These are phyloP conservation scores for Procapra przewalskii DNA, from an alignment of 2,113 vertebrate genomes.

Conservation along the genomic window DNA sequence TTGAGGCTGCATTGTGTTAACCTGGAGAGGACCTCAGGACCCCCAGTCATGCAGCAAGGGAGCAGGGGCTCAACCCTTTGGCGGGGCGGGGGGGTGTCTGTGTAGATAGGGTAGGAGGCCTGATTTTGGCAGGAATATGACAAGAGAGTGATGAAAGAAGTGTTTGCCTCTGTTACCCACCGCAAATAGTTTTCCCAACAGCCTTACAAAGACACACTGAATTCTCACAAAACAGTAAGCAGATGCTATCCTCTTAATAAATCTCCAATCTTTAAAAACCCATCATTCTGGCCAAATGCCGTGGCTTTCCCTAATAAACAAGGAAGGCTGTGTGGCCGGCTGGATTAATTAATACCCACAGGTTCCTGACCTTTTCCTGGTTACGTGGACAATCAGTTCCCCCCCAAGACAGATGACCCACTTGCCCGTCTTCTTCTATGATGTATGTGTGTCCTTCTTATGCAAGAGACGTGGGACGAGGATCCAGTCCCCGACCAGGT, in stretches of 20 bases:
- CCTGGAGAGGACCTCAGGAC: background rate
- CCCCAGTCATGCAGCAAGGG: background rate
- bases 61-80: background rate
- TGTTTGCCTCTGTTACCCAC: background rate
- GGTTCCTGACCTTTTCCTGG: conserved; percentile 81
- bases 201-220: background rate
- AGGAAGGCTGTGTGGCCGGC: conserved; percentile 74
- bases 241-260: conserved; percentile 75
- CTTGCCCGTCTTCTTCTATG: conserved; percentile 61
- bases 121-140: background rate
- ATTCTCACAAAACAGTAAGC: conserved; percentile 61
- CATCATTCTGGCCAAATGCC: conserved; percentile 76
- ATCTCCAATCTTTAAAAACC: conserved; percentile 76
- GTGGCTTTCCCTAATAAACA: conserved; percentile 73
- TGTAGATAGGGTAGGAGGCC: background rate
- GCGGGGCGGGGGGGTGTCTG: background rate
- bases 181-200: background rate
- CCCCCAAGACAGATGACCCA: conserved; percentile 78
- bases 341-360: conserved; percentile 83
- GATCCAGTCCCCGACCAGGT: background rate
- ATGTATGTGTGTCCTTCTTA: conserved; percentile 66
- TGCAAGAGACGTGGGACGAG: background rate
- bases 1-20: background rate
- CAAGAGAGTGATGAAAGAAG: background rate
- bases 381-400: conserved; percentile 69